Conservation (phyloP, 2,797 vertebrate genomes). For the Lates japonicus region DNA sequence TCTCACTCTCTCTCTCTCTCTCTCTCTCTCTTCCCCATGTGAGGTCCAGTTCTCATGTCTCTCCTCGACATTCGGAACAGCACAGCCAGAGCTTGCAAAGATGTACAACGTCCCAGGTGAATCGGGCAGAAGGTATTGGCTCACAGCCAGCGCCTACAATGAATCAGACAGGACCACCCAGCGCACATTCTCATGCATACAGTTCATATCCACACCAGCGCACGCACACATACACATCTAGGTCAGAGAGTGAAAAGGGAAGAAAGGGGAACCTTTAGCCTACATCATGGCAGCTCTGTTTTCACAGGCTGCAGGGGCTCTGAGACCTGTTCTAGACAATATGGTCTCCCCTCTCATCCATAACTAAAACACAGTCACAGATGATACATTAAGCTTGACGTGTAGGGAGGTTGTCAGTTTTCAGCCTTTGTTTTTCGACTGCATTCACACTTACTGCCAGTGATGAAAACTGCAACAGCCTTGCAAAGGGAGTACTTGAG, state of each 20-base stretch:
- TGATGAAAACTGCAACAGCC: slow-evolving; percentile 35
- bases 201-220: slow-evolving; percentile 39
- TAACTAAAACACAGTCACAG: slow-evolving; percentile 38
- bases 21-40: slow-evolving; percentile 20
- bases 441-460: slow-evolving; percentile 5
- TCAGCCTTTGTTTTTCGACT: slow-evolving; percentile 23
- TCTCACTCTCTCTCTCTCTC: slow-evolving; percentile 28
- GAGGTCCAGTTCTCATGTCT: slow-evolving; percentile 60
- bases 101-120: slow-evolving; percentile 72
- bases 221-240: slow-evolving; percentile 59
- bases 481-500: slow-evolving; percentile 19
- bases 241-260: slow-evolving; percentile 65
- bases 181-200: slow-evolving; percentile 25
- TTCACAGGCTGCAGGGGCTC: slow-evolving; percentile 44
- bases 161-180: slow-evolving; percentile 65
- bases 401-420: slow-evolving; percentile 36
- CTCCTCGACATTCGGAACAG: slow-evolving; percentile 42
- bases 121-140: slow-evolving; percentile 65
- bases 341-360: slow-evolving; percentile 44
- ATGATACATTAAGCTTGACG: slow-evolving; percentile 29
- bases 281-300: slow-evolving; percentile 55
- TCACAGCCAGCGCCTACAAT: slow-evolving; percentile 35
- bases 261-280: slow-evolving; percentile 59
- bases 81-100: slow-evolving; percentile 42
- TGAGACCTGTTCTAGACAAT: slow-evolving; percentile 37